Conservation (phyloP, 2,113 vertebrate genomes). For the Argyrosomus japonicus region DNA sequence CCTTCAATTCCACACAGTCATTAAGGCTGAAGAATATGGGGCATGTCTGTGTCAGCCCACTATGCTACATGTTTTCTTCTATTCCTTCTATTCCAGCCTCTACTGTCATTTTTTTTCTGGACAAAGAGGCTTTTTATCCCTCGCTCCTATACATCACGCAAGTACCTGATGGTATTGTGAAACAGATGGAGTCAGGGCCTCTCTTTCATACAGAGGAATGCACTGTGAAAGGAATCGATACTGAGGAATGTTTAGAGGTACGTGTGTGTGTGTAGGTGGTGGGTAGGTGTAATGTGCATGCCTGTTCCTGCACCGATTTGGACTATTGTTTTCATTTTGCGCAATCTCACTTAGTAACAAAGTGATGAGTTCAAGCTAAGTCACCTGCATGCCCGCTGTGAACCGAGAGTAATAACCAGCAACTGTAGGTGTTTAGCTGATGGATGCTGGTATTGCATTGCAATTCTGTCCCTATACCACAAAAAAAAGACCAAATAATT, state of each 20-base stretch:
- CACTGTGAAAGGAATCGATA: conserved; percentile 45
- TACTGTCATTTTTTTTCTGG: conserved; percentile 1
- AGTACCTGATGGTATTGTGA: conserved; percentile 61
- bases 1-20: conserved; percentile 41
- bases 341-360: conserved; percentile 36
- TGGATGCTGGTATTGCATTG: neutral
- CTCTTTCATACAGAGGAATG: conserved; percentile 58
- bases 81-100: neutral
- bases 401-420: conserved; percentile 12
- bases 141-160: conserved; percentile 44
- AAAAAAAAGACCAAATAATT: conserved; percentile 1
- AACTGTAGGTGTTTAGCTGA: conserved; percentile 19
- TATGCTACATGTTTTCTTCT: conserved; percentile 9
- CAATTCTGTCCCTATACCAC: neutral
- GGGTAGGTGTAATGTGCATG: conserved; percentile 21
- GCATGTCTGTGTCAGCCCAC: conserved; percentile 15
- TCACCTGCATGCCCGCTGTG: neutral
- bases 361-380: conserved; percentile 38
- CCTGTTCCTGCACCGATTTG: conserved; percentile 33
- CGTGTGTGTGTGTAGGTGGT: conserved; percentile 7
- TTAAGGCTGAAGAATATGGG: conserved; percentile 39
- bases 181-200: conserved; percentile 53
- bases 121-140: conserved; percentile 51
- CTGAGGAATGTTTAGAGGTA: conserved; percentile 45
- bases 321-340: conserved; percentile 51